Evolutionary conservation across 1,140 invertebrate species (phyloP).

Genomic region (Pantala flavescens): DNA sequence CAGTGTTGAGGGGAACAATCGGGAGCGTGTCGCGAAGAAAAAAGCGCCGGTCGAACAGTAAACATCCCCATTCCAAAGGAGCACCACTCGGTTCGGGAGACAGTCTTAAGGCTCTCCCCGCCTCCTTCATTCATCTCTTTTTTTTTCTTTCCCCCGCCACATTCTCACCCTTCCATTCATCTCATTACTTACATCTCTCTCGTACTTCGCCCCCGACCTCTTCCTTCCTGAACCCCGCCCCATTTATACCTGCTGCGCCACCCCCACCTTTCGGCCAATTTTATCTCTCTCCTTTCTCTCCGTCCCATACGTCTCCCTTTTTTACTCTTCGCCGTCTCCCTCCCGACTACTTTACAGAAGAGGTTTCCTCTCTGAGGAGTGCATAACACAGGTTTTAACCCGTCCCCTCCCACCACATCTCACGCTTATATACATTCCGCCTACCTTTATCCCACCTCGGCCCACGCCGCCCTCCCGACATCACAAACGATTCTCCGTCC

Average conservation of each 20-base stretch:
- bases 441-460: not conserved
- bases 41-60: too few relatives aligned
- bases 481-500: not conserved
- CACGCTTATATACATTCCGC: not conserved
- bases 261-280: not conserved
- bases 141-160: not conserved
- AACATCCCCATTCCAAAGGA: too few relatives aligned
- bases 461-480: not conserved
- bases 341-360: not conserved
- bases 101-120: too few relatives aligned
- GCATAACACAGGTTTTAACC: constrained; percentile 6
- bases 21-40: too few relatives aligned
- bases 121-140: too few relatives aligned
- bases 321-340: not conserved
- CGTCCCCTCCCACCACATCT: not conserved
- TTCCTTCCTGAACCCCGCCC: not conserved
- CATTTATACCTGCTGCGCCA: not conserved
- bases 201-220: not conserved
- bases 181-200: constrained; percentile 9
- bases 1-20: too few relatives aligned
- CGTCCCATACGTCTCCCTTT: not conserved
- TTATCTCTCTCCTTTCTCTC: not conserved
- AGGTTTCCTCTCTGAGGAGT: not conserved
- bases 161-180: not conserved
- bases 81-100: too few relatives aligned